phyloP scores from a whole-genome alignment of 2,797 vertebrate species.

The Nasua narica region DNA sequence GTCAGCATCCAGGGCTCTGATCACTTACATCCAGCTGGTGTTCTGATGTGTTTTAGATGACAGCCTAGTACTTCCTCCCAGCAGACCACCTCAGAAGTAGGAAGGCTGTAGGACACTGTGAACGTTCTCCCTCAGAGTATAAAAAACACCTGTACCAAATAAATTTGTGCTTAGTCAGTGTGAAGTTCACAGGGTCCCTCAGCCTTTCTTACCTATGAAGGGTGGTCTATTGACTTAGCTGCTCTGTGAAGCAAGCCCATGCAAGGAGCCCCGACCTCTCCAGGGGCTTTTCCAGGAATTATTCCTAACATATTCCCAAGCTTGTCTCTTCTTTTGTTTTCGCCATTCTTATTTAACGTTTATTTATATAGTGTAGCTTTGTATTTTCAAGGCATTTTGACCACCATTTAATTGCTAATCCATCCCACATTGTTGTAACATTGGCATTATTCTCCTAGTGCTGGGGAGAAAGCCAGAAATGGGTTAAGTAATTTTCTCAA shows the following conservation, averaged over 20 bases:
- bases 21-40: constrained; percentile 63
- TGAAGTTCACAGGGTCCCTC: constrained; percentile 77
- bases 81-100: constrained; percentile 74
- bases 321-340: constrained; percentile 28
- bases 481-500: neutral
- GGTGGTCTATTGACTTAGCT: constrained; percentile 73
- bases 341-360: neutral
- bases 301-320: neutral
- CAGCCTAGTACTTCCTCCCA: constrained; percentile 35
- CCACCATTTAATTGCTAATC: constrained; percentile 3
- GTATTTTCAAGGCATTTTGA: constrained; percentile 25
- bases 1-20: constrained; percentile 48
- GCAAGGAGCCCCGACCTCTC: neutral
- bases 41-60: constrained; percentile 73
- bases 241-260: constrained; percentile 26
- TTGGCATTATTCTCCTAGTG: constrained; percentile 30
- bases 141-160: constrained; percentile 80
- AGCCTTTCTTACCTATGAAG: constrained; percentile 74
- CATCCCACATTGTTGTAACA: constrained; percentile 38
- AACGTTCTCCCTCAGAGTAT: constrained; percentile 65
- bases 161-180: constrained; percentile 79
- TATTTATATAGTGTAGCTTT: constrained; percentile 24
- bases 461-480: neutral
- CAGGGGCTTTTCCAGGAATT: neutral
- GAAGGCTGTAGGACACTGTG: constrained; percentile 67